Evolutionary conservation across 2,797 vertebrate genomes (phyloP), one percentile per base, ranked within the genome.

Genomic region (Pseudochaenichthys georgianus): DNA sequence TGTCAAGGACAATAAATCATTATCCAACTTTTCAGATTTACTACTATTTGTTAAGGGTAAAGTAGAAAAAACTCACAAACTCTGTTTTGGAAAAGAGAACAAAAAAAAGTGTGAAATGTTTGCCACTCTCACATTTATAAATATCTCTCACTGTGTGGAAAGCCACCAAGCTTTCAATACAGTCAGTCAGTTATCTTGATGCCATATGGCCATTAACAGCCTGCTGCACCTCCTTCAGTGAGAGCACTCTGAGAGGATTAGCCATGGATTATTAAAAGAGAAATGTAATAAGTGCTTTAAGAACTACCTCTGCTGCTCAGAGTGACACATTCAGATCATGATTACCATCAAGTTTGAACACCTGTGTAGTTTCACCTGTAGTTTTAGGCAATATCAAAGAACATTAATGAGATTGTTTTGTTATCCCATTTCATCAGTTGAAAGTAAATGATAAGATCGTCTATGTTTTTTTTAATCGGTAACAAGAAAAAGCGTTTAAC

Each of bases 131-230:
- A 77, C 43, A 62, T 73, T 68, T 78, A 50, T 41, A 54, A 52
- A 68, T 71, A 57, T 58, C 46, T 62, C 63, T 41, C 52, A 31
- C 16, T 19, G 61, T 51, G 7, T 9, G 45, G 6, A 50, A 31
- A 55, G 62, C 19, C 16, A 47, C 31, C 28, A 43, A 54, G 61
- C 13, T 28, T 11, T 5, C 41, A 52, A 13, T 17, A 42, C 62
- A 74, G 28, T 0, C 9, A 2, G n/a, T 23, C 23, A 13, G 34
- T 21, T 9, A 46, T 41, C 43, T 43, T 60, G 34, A 38, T 54
- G 70, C 64, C 69, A 70, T 76, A 76, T 78, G 64, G 48, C 34
- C 1, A 38, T 9, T 45, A 70, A 70, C 41, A 60, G 67, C 60
- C 62, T 57, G 68, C 53, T 55, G 47, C 21, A n/a, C 52, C 47